Evolutionary conservation across 1,140 invertebrate species (phyloP), one percentile per base, ranked within the genome.

Genomic region (Diuraphis noxia): DNA sequence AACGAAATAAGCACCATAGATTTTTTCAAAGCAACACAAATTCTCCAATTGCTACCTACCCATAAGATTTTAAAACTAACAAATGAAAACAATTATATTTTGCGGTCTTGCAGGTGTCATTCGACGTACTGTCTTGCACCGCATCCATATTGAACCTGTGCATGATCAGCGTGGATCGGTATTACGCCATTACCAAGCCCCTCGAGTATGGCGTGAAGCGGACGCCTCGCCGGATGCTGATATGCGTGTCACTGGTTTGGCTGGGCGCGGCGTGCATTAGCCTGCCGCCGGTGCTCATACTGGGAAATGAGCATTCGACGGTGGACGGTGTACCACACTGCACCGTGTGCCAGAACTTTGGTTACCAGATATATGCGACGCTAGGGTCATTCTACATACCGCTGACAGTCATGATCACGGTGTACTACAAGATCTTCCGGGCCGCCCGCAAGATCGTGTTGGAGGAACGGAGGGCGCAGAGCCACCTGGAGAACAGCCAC

Each of bases 61-160:
- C n/a, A n/a, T n/a, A n/a, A n/a, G n/a, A n/a, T n/a, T n/a, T n/a
- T n/a, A n/a, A n/a, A n/a, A n/a, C n/a, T n/a, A n/a, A n/a, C n/a
- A n/a, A 34, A 72, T 4, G 13, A n/a, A 5, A n/a, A 85, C 2
- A 19, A 9, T 1, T 21, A 0, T n/a, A n/a, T n/a, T 23, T n/a
- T 5, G n/a, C 38, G 34, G 25, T 40, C 3, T 2, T 13, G 4
- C 77, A 91, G 89, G 89, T 96, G 92, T 96, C 95, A 93, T 97
- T 98, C 94, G 97, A 96, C 94, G 98, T 96, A 56, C 95, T 96
- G 91, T 97, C 95, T 92, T 97, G 95, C 94, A 97, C 98, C 23
- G 98, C 98, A 46, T 98, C 97, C 93, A 98, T 98, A 92, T 95
- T 98, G 25, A 98, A 98, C 94, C 95, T 98, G 90, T 98, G 98